Conservation (phyloP, 2,888 invertebrate species). For the Agelastica alni region DNA sequence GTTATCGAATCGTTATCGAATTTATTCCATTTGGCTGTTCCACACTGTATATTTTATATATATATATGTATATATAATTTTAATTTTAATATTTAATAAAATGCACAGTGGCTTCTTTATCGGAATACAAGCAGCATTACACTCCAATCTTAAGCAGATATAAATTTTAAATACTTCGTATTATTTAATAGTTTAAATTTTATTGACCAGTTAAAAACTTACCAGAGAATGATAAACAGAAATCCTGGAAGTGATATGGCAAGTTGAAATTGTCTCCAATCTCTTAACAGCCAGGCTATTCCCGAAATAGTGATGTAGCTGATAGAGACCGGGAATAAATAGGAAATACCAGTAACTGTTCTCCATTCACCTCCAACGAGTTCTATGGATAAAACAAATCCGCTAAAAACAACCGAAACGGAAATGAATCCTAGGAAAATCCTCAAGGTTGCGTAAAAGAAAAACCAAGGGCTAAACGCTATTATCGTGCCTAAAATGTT, state of each 20-base stretch:
- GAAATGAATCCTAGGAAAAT: slow-evolving; percentile 75
- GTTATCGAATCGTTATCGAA: too few species aligned
- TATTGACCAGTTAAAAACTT: too few species aligned
- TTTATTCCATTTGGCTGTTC: too few species aligned
- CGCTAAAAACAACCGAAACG: slow-evolving; percentile 81
- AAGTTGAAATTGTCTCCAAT: slow-evolving; percentile 74
- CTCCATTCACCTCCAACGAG: slow-evolving; percentile 80
- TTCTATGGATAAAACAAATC: slow-evolving; percentile 79
- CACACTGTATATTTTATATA: too few species aligned
- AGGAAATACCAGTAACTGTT: slow-evolving; percentile 79
- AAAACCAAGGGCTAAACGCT: slow-evolving; percentile 71
- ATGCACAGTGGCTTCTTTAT: too few species aligned
- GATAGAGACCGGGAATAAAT: slow-evolving; percentile 77
- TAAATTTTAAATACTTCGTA: too few species aligned
- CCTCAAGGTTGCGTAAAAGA: slow-evolving; percentile 71
- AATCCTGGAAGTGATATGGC: slow-evolving; percentile 75
- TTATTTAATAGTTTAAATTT: too few species aligned
- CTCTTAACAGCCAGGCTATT: slow-evolving; percentile 70
- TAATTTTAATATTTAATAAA: too few species aligned
- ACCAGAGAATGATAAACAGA: slow-evolving; percentile 70
- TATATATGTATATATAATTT: too few species aligned
- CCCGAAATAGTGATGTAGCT: slow-evolving; percentile 76
- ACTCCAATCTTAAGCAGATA: too few species aligned
- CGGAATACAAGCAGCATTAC: too few species aligned
- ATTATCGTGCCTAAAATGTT: slow-evolving; percentile 59